phyloP scores from a whole-genome alignment of 2,888 invertebrate genomes.

The Pseudococcus viburni region DNA sequence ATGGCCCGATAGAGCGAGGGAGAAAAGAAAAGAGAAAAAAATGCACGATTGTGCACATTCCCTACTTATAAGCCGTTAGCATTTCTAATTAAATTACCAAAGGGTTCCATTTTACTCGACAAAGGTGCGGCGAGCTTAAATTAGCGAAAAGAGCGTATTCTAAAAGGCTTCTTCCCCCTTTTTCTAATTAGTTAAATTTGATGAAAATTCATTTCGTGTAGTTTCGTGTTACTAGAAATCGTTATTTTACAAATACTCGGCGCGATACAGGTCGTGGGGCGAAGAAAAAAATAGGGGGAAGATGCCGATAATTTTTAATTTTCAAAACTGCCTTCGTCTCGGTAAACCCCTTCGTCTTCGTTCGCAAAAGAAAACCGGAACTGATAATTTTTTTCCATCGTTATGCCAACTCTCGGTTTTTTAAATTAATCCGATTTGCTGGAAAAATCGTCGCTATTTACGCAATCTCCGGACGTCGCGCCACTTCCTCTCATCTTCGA shows the following conservation, averaged over 20 bases:
- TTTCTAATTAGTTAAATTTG: conserved; percentile 64
- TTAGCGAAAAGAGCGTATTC: conserved; percentile 57
- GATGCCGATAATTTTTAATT: conserved; percentile 25
- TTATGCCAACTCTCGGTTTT: conserved; percentile 5
- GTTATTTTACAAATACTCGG: conserved; percentile 31
- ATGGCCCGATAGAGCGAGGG: not conserved
- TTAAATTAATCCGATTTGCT: conserved; percentile 33
- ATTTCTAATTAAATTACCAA: conserved; percentile 64
- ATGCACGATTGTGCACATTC: conserved; percentile 59
- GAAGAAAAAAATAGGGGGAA: not conserved
- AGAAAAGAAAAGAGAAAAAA: conserved; percentile 9
- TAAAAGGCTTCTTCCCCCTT: conserved; percentile 16
- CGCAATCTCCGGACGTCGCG: conserved; percentile 3
- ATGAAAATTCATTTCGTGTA: conserved; percentile 63
- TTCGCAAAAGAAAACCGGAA: not conserved
- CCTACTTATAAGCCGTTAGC: conserved; percentile 48
- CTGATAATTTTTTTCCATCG: conserved; percentile 13
- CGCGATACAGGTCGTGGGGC: not conserved
- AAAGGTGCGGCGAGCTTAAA: conserved; percentile 57
- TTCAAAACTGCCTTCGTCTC: not conserved
- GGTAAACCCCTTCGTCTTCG: not conserved
- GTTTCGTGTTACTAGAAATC: conserved; percentile 34
- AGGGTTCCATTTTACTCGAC: conserved; percentile 42
- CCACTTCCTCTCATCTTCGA: not conserved
- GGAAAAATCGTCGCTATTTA: conserved; percentile 21